phyloP scores from a whole-genome alignment of 1,140 invertebrate species.

The Leptestheria dahalacensis region DNA sequence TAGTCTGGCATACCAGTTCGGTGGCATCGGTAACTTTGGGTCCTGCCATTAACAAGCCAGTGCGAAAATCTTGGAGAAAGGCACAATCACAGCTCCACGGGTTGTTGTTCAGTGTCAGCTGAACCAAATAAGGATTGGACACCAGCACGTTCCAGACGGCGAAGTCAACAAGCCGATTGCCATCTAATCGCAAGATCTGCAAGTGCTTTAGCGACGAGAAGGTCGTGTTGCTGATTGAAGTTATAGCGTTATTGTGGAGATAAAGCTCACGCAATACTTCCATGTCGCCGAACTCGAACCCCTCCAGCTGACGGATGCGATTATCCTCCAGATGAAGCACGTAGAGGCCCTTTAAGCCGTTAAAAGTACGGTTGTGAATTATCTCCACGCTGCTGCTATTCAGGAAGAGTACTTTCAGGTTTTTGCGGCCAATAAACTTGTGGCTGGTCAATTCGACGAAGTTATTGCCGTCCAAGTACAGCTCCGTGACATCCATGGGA shows the following conservation, averaged over 20 bases:
- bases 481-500: conserved; percentile 86
- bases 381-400: conserved; percentile 71
- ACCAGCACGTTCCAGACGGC: conserved; percentile 56
- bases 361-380: conserved; percentile 78
- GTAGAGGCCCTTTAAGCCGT: conserved; percentile 60
- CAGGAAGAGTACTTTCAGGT: conserved; percentile 61
- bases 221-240: conserved; percentile 55
- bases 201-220: conserved; percentile 55
- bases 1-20: conserved; percentile 22
- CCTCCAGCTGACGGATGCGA: conserved; percentile 50
- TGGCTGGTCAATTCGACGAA: conserved; percentile 72
- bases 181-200: conserved; percentile 52
- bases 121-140: conserved; percentile 47
- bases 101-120: conserved; percentile 55
- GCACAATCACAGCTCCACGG: conserved; percentile 79
- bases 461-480: conserved; percentile 81
- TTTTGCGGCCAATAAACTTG: conserved; percentile 78
- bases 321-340: conserved; percentile 69
- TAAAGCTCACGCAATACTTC: conserved; percentile 48
- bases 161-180: conserved; percentile 55
- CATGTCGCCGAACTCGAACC: conserved; percentile 58
- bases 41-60: conserved; percentile 18
- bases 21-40: conserved; percentile 24
- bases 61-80: conserved; percentile 55
- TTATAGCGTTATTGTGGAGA: conserved; percentile 49